Percentiles rank a stretch among this genome's conserved stretches.
Conservation (phyloP, 2,797 vertebrate species). For the Dryobates pubescens region DNA sequence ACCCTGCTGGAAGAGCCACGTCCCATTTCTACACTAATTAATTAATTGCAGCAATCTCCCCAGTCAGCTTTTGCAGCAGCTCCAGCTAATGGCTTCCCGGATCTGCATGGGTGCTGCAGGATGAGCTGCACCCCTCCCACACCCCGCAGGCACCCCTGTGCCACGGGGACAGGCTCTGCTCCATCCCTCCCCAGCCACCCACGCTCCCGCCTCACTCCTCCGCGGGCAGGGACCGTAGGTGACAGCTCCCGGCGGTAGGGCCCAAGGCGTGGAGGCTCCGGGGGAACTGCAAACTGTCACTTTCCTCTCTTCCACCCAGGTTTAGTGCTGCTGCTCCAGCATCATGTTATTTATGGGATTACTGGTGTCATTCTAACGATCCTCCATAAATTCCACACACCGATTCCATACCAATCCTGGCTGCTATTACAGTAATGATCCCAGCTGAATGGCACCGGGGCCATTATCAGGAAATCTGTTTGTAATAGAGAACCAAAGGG, state of each 20-base stretch:
- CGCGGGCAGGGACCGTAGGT: rapidly evolving
- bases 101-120: background rate
- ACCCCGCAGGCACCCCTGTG: background rate
- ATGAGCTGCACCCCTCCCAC: background rate
- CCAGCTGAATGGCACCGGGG: conserved; percentile 32
- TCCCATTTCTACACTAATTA: background rate
- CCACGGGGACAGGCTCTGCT: background rate
- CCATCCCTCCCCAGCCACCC: background rate
- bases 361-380: conserved; percentile 5
- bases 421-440: conserved; percentile 59
- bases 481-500: conserved; percentile 32
- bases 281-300: background rate
- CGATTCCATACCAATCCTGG: background rate
- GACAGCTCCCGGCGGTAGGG: background rate
- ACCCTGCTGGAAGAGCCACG: rapidly evolving
- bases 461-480: conserved; percentile 64
- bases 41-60: background rate
- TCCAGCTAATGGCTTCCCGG: background rate
- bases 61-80: rapidly evolving
- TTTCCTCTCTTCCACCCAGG: background rate
- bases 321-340: background rate
- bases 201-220: background rate
- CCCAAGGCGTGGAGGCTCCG: background rate
- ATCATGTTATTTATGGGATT: conserved; percentile 22
- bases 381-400: conserved; percentile 26